phyloP scores from a whole-genome alignment of 30 jellyfish, hydroid and myxozoan genomes.

The Nemopilema nomurai region DNA sequence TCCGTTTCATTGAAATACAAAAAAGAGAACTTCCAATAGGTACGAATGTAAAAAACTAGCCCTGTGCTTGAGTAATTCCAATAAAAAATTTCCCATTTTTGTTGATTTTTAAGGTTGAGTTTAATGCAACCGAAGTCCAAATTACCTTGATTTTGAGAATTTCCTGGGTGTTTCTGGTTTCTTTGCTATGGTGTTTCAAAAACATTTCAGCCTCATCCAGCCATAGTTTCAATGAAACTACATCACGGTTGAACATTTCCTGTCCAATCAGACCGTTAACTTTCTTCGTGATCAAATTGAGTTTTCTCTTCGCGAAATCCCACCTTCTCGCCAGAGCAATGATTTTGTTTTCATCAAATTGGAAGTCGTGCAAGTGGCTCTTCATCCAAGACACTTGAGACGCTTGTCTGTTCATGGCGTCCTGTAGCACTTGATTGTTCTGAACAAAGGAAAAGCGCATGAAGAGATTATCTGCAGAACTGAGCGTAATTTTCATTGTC shows the following conservation, averaged over 20 bases:
- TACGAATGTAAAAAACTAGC: too few relatives aligned
- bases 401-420: constrained; percentile 35
- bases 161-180: constrained; percentile 49
- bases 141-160: constrained; percentile 59
- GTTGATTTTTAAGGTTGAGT: too few relatives aligned
- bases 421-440: constrained; percentile 45
- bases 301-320: constrained; percentile 41
- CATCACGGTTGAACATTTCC: not conserved
- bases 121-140: not conserved
- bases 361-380: constrained; percentile 33
- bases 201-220: constrained; percentile 65
- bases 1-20: too few relatives aligned
- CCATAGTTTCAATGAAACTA: constrained; percentile 35
- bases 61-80: too few relatives aligned
- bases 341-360: constrained; percentile 44
- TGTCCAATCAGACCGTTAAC: constrained; percentile 14
- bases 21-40: too few relatives aligned
- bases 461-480: not conserved
- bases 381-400: constrained; percentile 71
- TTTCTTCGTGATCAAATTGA: constrained; percentile 26
- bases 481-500: not conserved
- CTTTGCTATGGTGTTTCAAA: constrained; percentile 41
- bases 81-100: too few relatives aligned
- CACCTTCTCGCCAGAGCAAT: constrained; percentile 36
- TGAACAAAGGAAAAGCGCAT: not conserved